phyloP scores from a whole-genome alignment of 2,888 invertebrate species.

The Spilosoma lubricipeda region DNA sequence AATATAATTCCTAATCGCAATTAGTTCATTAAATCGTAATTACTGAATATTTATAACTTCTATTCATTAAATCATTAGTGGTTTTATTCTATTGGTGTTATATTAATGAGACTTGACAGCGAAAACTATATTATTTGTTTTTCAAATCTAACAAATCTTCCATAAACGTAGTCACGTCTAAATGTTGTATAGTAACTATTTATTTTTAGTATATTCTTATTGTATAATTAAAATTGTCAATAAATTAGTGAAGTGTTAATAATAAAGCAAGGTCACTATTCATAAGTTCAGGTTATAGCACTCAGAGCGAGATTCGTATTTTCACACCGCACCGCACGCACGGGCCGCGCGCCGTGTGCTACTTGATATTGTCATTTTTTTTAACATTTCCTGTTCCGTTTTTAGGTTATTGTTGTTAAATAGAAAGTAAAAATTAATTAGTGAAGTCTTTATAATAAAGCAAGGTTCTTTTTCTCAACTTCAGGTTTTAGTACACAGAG shows the following conservation, averaged over 20 bases:
- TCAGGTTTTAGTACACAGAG: not conserved
- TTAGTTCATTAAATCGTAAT: not conserved
- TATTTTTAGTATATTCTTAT: not conserved
- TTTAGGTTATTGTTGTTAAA: not conserved
- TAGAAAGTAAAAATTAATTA: not conserved
- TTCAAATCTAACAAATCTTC: not conserved
- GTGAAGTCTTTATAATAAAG: not conserved
- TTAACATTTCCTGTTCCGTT: no score
- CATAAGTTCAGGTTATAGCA: not conserved
- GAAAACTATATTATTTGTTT: not conserved
- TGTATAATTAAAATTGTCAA: not conserved
- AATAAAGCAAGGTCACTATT: constrained; percentile 1
- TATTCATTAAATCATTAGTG: not conserved
- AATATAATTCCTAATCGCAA: not conserved
- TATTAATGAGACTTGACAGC: not conserved
- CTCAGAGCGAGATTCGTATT: not conserved
- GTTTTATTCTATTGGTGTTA: not conserved
- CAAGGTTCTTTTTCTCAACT: constrained; percentile 3
- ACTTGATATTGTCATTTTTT: not conserved
- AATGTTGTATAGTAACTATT: not conserved
- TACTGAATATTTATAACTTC: not conserved
- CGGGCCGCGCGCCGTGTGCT: not conserved
- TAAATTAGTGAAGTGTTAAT: not conserved
- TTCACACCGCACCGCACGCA: no score
- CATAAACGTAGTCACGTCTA: not conserved